Evolutionary conservation across 2,888 invertebrate species (phyloP).

Genomic region (Tinea trinotella): DNA sequence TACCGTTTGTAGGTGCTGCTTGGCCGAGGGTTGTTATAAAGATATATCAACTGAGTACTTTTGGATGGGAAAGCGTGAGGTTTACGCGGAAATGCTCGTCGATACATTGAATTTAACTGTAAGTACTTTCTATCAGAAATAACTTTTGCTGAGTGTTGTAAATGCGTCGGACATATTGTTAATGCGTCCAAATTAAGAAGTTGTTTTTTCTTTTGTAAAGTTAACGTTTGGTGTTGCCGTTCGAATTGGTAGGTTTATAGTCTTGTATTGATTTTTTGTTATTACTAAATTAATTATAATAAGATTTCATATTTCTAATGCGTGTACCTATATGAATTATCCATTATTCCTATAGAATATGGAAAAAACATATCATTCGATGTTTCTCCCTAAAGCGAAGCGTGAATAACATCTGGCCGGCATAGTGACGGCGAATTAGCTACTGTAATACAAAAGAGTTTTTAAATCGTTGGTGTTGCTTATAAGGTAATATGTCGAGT

Average conservation of each 20-base stretch:
- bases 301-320: too few species aligned
- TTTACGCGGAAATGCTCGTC: conserved; percentile 57
- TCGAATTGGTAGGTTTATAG: conserved; percentile 30
- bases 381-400: too few species aligned
- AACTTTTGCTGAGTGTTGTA: background rate
- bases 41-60: conserved; percentile 67
- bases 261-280: conserved; percentile 24
- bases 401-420: too few species aligned
- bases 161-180: conserved; percentile 19
- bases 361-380: too few species aligned
- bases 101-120: conserved; percentile 51
- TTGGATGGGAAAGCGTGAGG: conserved; percentile 66
- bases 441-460: too few species aligned
- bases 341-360: too few species aligned
- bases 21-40: conserved; percentile 60
- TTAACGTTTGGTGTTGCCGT: conserved; percentile 12
- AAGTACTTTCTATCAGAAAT: conserved; percentile 30
- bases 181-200: conserved; percentile 30
- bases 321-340: too few species aligned
- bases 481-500: too few species aligned
- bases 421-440: too few species aligned
- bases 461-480: too few species aligned
- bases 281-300: too few species aligned
- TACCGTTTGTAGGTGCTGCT: conserved; percentile 59
- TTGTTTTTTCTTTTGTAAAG: background rate